A percentile compares a stretch with the other conserved stretches of the same genome.
Conservation (phyloP, 2,797 vertebrate species). For the Cetoscarus ocellatus region DNA sequence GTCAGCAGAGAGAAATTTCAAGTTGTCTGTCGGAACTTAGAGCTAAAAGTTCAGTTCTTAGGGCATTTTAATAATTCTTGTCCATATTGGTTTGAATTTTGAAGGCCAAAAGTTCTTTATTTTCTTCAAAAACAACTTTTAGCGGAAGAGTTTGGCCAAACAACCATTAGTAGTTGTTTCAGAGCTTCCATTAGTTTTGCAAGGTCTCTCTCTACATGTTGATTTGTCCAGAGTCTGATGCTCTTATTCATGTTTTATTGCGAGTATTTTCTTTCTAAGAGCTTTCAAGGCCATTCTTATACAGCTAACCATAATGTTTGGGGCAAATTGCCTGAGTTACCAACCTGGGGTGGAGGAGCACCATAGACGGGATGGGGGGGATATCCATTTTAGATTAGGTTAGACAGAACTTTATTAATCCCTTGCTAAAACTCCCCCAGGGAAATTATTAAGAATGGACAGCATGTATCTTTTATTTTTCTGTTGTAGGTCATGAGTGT, state of each 20-base stretch:
- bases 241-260: neutral
- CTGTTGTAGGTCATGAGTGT: too few species aligned
- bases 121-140: neutral
- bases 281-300: too few species aligned
- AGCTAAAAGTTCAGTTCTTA: neutral
- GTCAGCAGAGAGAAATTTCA: neutral
- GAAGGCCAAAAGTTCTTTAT: neutral
- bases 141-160: slow-evolving; percentile 1
- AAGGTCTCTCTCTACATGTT: neutral
- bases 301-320: too few species aligned
- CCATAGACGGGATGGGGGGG: too few species aligned
- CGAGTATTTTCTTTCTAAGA: neutral
- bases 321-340: too few species aligned
- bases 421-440: too few species aligned
- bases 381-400: too few species aligned
- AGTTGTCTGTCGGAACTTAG: neutral
- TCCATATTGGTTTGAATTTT: neutral
- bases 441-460: too few species aligned
- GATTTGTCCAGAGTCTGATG: too few species aligned
- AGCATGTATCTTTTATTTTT: too few species aligned
- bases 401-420: too few species aligned
- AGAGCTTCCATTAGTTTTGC: neutral
- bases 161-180: neutral
- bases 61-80: neutral
- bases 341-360: too few species aligned